phyloP scores from a whole-genome alignment of 1,140 invertebrate species.

The Meloidogyne chitwoodi region DNA sequence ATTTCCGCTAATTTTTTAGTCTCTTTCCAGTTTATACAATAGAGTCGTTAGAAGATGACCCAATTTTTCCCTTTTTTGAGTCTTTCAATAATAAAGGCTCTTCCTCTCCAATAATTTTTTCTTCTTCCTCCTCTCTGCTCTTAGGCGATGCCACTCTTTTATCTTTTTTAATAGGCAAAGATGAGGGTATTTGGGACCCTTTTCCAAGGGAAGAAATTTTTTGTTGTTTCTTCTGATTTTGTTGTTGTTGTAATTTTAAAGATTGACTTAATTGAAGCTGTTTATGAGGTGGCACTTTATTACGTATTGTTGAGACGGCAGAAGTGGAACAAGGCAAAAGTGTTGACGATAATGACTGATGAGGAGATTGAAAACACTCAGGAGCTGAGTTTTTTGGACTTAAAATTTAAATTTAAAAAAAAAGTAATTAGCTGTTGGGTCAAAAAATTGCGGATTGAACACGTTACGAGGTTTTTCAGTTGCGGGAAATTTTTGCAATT shows the following conservation, averaged over 20 bases:
- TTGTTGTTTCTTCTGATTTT: not conserved
- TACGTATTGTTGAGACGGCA: not conserved
- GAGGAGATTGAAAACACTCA: not conserved
- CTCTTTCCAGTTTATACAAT: not conserved
- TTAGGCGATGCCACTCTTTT: not conserved
- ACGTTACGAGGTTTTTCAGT: too few relatives aligned
- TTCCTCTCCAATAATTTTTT: not conserved
- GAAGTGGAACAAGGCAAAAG: not conserved
- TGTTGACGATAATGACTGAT: not conserved
- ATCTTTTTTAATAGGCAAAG: not conserved
- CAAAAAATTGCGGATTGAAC: too few relatives aligned
- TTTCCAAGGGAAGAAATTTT: not conserved
- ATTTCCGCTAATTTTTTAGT: too few relatives aligned
- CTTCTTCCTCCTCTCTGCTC: not conserved
- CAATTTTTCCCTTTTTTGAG: not conserved
- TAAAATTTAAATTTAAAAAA: not conserved
- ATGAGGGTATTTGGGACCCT: not conserved
- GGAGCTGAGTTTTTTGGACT: not conserved
- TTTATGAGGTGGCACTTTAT: conserved; percentile 12
- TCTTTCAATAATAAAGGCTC: not conserved
- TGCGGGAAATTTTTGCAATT: too few relatives aligned
- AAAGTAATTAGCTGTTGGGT: too few relatives aligned
- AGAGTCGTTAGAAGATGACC: not conserved
- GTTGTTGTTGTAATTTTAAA: not conserved
- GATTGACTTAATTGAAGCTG: conserved; percentile 3